These are phyloP conservation scores for Nestor notabilis DNA, from an alignment of 2,113 vertebrate genomes.

Conservation along the genomic window DNA sequence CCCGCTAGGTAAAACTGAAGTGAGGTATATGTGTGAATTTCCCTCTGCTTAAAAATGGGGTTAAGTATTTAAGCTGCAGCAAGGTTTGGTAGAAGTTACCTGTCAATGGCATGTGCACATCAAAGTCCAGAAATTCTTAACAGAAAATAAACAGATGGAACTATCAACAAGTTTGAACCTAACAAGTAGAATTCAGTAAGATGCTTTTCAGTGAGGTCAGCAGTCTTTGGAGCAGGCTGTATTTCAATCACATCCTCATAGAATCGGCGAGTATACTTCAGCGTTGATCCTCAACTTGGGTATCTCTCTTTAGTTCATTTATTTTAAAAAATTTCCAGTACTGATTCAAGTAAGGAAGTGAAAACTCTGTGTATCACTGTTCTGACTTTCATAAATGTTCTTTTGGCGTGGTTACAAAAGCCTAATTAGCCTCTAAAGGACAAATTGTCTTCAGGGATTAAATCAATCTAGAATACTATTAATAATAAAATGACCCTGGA, in stretches of 20 bases:
- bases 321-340: background rate
- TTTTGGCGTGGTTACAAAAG: conserved; percentile 70
- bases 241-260: background rate
- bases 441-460: conserved; percentile 74
- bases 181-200: background rate
- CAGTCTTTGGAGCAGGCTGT: background rate
- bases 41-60: background rate
- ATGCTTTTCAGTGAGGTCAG: background rate
- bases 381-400: conserved; percentile 65
- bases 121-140: background rate
- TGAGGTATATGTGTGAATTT: background rate
- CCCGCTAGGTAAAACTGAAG: background rate
- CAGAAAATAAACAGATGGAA: background rate
- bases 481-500: conserved; percentile 24
- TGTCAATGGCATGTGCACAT: background rate
- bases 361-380: conserved; percentile 35
- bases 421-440: conserved; percentile 76
- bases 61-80: background rate
- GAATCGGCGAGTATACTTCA: background rate
- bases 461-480: conserved; percentile 52
- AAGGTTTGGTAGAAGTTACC: background rate
- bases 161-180: background rate
- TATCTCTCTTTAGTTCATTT: background rate
- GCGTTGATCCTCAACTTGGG: background rate
- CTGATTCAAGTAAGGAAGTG: conserved; percentile 29